A percentile compares a stretch with the other conserved stretches of the same genome.
Conservation (phyloP, 2,113 vertebrate species). For the Amblyornis subalaris region DNA sequence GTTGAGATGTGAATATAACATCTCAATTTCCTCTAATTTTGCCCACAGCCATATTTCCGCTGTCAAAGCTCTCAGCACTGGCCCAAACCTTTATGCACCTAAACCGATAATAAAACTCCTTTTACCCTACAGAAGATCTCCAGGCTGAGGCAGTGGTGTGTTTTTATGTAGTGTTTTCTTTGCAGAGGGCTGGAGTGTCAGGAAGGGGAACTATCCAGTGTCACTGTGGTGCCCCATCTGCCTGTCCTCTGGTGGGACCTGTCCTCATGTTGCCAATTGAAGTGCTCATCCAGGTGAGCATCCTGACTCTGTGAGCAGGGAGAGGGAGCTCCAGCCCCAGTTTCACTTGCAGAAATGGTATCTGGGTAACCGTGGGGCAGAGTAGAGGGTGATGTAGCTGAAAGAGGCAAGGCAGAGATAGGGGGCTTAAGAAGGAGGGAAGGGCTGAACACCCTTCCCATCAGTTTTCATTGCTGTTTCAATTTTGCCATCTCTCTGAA, state of each 20-base stretch:
- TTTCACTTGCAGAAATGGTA: not conserved
- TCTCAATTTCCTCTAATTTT: not conserved
- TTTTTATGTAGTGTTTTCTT: not conserved
- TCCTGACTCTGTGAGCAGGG: not conserved
- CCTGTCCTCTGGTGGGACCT: not conserved
- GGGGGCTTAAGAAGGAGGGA: not conserved
- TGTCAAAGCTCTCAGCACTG: not conserved
- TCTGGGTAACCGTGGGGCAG: not conserved
- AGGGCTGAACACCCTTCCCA: not conserved
- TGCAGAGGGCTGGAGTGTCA: not conserved
- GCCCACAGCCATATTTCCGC: not conserved
- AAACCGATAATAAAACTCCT: not conserved
- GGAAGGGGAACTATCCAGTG: not conserved
- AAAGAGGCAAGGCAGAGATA: not conserved
- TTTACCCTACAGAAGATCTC: not conserved
- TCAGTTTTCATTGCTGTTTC: not conserved
- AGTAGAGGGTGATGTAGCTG: not conserved
- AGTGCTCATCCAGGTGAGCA: fast-evolving
- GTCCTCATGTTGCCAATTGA: not conserved
- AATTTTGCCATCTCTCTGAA: not conserved
- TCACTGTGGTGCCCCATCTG: not conserved
- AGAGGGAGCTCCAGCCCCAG: not conserved
- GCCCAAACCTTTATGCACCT: not conserved
- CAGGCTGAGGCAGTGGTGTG: not conserved
- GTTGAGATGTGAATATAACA: too few relatives aligned